Evolutionary conservation across 2,113 vertebrate species (phyloP).

Genomic region (Scomber japonicus): DNA sequence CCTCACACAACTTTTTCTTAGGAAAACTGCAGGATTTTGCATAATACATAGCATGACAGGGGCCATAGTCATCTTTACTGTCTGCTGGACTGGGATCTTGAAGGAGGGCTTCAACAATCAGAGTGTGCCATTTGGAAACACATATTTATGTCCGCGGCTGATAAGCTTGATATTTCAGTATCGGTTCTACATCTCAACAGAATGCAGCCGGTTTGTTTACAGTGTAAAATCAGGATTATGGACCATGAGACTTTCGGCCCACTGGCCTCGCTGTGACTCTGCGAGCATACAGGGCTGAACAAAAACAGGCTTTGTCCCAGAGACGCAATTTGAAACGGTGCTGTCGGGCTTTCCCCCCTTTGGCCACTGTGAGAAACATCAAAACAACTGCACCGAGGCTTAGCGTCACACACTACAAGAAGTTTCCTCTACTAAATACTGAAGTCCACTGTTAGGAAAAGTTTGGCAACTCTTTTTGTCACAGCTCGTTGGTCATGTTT

Average conservation of each 20-base stretch:
- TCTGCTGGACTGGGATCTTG: conserved; percentile 29
- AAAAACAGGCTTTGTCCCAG: conserved; percentile 71
- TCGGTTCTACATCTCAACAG: conserved; percentile 24
- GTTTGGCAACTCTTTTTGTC: conserved; percentile 12
- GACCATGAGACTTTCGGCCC: conserved; percentile 53
- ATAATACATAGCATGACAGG: conserved; percentile 43
- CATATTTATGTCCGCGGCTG: background rate
- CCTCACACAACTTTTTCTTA: conserved; percentile 41
- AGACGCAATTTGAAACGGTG: conserved; percentile 63
- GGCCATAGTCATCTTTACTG: conserved; percentile 23
- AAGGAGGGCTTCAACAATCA: background rate
- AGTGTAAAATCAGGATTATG: conserved; percentile 72
- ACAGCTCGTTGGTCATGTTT: conserved; percentile 1
- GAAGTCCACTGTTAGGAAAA: conserved; percentile 6
- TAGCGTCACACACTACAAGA: conserved; percentile 23
- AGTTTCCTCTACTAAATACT: conserved; percentile 14
- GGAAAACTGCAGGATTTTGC: conserved; percentile 58
- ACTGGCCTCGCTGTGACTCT: conserved; percentile 71
- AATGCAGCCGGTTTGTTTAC: conserved; percentile 59
- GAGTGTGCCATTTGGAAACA: background rate
- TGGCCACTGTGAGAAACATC: conserved; percentile 43
- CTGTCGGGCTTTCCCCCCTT: conserved; percentile 7
- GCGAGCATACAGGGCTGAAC: conserved; percentile 48
- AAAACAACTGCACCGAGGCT: conserved; percentile 48
- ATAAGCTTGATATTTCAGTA: conserved; percentile 38